Percentiles rank a stretch among this genome's conserved stretches.
These are phyloP conservation scores for Artibeus jamaicensis DNA, from an alignment of 2,797 vertebrate species.

Conservation along the genomic window DNA sequence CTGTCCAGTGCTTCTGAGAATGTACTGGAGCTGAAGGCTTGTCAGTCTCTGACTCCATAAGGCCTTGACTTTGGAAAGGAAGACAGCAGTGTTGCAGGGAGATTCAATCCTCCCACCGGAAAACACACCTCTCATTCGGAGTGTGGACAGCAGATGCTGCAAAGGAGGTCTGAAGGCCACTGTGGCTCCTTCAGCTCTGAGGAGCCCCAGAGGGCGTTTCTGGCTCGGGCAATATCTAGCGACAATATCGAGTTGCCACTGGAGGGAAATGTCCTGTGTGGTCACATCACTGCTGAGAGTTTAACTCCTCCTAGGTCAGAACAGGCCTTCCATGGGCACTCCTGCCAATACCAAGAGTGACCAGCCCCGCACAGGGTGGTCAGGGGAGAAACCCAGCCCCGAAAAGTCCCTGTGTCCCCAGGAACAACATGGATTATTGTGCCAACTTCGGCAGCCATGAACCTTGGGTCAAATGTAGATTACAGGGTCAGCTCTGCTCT, in stretches of 20 bases:
- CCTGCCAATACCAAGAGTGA: not conserved
- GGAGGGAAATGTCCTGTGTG: not conserved
- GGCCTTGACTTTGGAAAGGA: not conserved
- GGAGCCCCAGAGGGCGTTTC: not conserved
- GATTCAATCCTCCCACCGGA: not conserved
- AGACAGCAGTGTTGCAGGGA: not conserved
- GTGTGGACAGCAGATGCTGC: not conserved
- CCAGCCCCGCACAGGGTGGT: fast-evolving
- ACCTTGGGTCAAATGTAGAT: not conserved
- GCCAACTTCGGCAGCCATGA: not conserved
- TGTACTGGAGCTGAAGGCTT: not conserved
- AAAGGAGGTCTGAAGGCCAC: not conserved
- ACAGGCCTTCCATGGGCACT: not conserved
- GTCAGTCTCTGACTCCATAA: not conserved
- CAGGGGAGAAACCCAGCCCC: not conserved
- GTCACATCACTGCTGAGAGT: not conserved
- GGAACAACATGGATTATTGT: fast-evolving
- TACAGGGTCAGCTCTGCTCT: not conserved
- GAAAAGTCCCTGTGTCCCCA: not conserved
- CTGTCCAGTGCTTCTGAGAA: not conserved
- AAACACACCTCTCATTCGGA: not conserved
- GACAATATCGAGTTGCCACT: not conserved
- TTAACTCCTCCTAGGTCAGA: not conserved
- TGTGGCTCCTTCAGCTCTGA: not conserved
- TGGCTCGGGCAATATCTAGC: not conserved